Evolutionary conservation across 2,113 vertebrate species (phyloP).

Genomic region (Heteronetta atricapilla): DNA sequence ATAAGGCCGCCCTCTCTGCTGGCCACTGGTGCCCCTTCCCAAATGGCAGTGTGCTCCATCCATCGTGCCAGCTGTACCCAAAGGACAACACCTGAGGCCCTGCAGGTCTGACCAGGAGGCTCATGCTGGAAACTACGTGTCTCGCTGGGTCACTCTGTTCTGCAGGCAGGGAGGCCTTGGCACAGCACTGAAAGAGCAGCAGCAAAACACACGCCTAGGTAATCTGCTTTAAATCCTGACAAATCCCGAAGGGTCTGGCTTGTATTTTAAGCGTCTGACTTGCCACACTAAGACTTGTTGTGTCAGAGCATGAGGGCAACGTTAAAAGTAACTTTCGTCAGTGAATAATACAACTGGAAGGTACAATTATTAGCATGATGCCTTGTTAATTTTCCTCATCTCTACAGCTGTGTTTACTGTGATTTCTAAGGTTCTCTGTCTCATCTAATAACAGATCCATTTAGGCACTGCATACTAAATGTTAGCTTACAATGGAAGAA

Average conservation of each 20-base stretch:
- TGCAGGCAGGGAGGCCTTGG: neutral
- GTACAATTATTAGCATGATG: constrained; percentile 12
- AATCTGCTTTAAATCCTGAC: neutral
- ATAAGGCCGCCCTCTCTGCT: neutral
- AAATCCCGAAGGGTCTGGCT: neutral
- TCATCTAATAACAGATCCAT: constrained; percentile 46
- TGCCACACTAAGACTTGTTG: neutral
- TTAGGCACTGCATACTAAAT: neutral
- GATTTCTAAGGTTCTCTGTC: constrained; percentile 34
- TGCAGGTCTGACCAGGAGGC: neutral
- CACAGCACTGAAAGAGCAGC: neutral
- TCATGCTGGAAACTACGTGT: neutral
- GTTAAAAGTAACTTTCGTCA: neutral
- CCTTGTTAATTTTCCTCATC: constrained; percentile 20
- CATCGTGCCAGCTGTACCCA: neutral
- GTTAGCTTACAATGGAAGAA: constrained; percentile 8
- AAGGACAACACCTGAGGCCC: neutral
- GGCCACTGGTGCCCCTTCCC: neutral
- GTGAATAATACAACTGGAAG: neutral
- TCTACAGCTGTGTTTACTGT: constrained; percentile 51
- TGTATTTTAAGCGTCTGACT: neutral
- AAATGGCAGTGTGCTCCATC: neutral
- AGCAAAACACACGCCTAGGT: neutral
- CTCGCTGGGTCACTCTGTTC: neutral
- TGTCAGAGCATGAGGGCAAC: neutral